Base-by-base conservation (phyloP, 1,140 invertebrate genomes). In the Lepidurus couesii region DNA sequence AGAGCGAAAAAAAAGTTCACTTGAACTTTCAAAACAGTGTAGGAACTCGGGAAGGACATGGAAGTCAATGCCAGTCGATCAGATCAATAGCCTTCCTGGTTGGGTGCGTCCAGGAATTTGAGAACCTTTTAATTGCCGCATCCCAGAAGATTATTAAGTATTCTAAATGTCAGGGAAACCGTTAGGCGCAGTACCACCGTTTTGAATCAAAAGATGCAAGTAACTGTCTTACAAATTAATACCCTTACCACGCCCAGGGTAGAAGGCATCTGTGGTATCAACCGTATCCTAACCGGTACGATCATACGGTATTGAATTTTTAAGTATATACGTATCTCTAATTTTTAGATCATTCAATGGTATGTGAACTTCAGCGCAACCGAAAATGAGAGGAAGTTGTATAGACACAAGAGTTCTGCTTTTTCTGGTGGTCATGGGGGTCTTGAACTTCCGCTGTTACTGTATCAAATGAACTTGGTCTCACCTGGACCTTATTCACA, bases 11-110 rank as follows among this genome's bases (percentile, higher is more conserved):
- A 7, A 65, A 65, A 21, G n/a, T 65, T 65, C 16, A 16, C 53
- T 65, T 21, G 16, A 21, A 13, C 53, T 65, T 34, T 34, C 34
- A 34, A 34, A 34, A 34, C 34, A 34, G 34, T 34, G 34, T 34
- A 34, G 34, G 34, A 34, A 34, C 34, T 34, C 34, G 53, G 1
- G 21, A 65, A 65, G 8, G 53, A 21, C 16, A 7, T n/a, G 7
- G 8, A 65, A 65, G 53, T 65, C 53, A 65, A 65, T 65, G 8
- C 13, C 53, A 65, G 9, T 65, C 21, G 53, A 65, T 13, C 53
- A 65, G 8, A 65, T 65, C 53, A 65, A 65, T 65, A 65, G 53
- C 53, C 53, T 13, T 65, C 21, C 13, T 65, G 53, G 53, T 65
- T 65, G 9, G 53, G 53, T 65, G 7, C 16, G 16, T 1, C 8